phyloP scores from a whole-genome alignment of 2,797 vertebrate species.

The Myripristis murdjan region DNA sequence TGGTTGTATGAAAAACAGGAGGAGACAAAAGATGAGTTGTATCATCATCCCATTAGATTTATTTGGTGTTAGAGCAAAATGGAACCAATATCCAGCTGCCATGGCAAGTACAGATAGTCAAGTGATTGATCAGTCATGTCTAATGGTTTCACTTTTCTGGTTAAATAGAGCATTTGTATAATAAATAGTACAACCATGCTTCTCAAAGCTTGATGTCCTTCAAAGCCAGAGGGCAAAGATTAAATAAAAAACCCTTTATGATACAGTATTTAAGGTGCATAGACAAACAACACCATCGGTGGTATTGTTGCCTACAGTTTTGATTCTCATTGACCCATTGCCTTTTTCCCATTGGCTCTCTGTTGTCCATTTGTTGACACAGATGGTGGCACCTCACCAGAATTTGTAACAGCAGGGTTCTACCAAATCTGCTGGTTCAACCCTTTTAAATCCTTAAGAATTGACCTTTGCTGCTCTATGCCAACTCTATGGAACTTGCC shows the following conservation, averaged over 20 bases:
- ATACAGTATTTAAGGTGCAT: constrained; percentile 34
- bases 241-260: constrained; percentile 43
- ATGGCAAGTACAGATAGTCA: constrained; percentile 48
- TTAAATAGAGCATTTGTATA: neutral
- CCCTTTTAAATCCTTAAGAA: neutral
- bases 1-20: constrained; percentile 12
- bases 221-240: constrained; percentile 12
- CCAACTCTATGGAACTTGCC: neutral
- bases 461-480: neutral
- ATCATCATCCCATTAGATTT: constrained; percentile 73
- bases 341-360: constrained; percentile 52
- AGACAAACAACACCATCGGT: constrained; percentile 18
- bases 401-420: neutral
- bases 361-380: constrained; percentile 36
- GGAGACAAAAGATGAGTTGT: constrained; percentile 31
- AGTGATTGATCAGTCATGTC: constrained; percentile 25
- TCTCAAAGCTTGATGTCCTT: constrained; percentile 1
- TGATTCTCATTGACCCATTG: constrained; percentile 19
- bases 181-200: constrained; percentile 44
- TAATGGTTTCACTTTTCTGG: constrained; percentile 22
- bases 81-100: constrained; percentile 60
- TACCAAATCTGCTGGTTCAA: neutral
- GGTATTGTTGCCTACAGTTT: constrained; percentile 29
- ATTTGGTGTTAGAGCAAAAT: constrained; percentile 71
- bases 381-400: neutral